Evolutionary conservation across 2,113 vertebrate species (phyloP).

Genomic region (Neodon shergylaensis): DNA sequence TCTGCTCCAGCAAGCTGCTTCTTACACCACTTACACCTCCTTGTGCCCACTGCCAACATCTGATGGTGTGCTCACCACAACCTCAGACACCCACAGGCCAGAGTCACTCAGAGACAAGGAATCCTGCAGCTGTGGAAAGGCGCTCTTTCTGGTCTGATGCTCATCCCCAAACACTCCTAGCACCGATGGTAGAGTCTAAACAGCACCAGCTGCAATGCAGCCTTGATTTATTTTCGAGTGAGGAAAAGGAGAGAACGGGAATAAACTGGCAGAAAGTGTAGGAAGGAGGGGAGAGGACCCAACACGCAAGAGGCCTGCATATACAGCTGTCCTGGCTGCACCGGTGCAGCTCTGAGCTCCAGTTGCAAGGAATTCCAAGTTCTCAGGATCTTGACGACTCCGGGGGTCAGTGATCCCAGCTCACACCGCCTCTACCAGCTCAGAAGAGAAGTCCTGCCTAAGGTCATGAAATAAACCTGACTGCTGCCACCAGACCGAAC

Average conservation of each 20-base stretch:
- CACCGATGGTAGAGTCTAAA: conserved; percentile 88
- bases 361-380: conserved; percentile 88
- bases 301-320: conserved; percentile 79
- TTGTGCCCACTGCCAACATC: conserved; percentile 80
- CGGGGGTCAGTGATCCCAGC: conserved; percentile 81
- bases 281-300: conserved; percentile 65
- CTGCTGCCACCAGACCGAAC: conserved; percentile 98
- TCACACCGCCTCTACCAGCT: conserved; percentile 93
- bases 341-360: conserved; percentile 86
- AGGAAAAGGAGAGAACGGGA: conserved; percentile 21
- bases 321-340: conserved; percentile 82
- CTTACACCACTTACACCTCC: conserved; percentile 80
- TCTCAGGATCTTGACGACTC: conserved; percentile 84
- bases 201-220: conserved; percentile 89
- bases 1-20: conserved; percentile 83
- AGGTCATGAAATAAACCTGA: conserved; percentile 99
- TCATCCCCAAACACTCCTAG: conserved; percentile 84
- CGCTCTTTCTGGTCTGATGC: conserved; percentile 83
- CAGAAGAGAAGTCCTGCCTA: conserved; percentile 98
- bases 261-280: conserved; percentile 26
- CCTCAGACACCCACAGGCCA: conserved; percentile 73
- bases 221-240: conserved; percentile 83
- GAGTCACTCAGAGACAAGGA: conserved; percentile 85
- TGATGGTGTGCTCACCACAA: conserved; percentile 72
- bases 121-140: conserved; percentile 84